phyloP scores from a whole-genome alignment of 2,888 invertebrate species.

The Conus canariensis region DNA sequence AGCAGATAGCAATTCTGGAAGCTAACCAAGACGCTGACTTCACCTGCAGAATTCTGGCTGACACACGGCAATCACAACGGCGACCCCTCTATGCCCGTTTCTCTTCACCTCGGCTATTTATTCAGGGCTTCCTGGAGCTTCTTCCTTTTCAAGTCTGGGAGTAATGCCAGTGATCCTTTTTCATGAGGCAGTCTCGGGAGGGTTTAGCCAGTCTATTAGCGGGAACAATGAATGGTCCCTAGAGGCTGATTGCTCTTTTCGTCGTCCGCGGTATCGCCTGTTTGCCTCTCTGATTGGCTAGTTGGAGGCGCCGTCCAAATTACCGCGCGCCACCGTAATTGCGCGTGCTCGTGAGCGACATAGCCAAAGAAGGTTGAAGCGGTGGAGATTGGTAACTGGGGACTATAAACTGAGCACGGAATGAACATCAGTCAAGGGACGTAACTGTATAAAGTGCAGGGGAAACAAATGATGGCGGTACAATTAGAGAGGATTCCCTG shows the following conservation, averaged over 20 bases:
- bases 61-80: too few relatives aligned
- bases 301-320: not conserved
- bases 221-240: slow-evolving; percentile 22
- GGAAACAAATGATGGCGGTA: too few relatives aligned
- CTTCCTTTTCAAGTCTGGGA: not conserved
- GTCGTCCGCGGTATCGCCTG: not conserved
- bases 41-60: too few relatives aligned
- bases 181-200: not conserved
- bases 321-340: not conserved
- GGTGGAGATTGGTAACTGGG: not conserved
- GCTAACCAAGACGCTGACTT: too few relatives aligned
- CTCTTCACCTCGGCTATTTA: not conserved
- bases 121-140: not conserved
- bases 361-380: not conserved
- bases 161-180: not conserved
- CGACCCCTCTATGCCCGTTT: not conserved
- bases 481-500: too few relatives aligned
- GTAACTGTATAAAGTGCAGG: too few relatives aligned
- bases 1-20: too few relatives aligned
- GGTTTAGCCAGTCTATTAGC: slow-evolving; percentile 20
- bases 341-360: not conserved
- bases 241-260: slow-evolving; percentile 34
- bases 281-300: slow-evolving; percentile 7
- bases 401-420: too few relatives aligned
- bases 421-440: too few relatives aligned